These are phyloP conservation scores for Gadus chalcogrammus DNA, from an alignment of 2,113 vertebrate species.

Conservation along the genomic window DNA sequence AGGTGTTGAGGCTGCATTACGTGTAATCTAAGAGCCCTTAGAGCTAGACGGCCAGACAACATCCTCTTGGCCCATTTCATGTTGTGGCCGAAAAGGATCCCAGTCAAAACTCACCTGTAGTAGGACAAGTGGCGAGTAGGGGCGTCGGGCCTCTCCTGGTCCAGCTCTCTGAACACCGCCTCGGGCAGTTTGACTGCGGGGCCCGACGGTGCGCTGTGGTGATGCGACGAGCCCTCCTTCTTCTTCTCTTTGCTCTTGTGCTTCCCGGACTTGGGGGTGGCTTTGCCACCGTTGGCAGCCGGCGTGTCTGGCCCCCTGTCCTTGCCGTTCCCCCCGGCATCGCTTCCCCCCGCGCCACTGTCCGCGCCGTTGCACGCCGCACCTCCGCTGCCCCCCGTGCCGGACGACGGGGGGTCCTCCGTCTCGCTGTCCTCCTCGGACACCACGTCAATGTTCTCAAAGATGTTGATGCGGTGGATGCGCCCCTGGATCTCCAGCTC, in stretches of 20 bases:
- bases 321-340: conserved; percentile 79
- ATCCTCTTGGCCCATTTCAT: too few species aligned
- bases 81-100: too few species aligned
- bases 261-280: conserved; percentile 90
- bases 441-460: conserved; percentile 94
- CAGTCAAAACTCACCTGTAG: conserved; percentile 79
- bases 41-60: too few species aligned
- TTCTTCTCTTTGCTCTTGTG: conserved; percentile 98
- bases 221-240: conserved; percentile 85
- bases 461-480: conserved; percentile 95
- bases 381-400: conserved; percentile 47
- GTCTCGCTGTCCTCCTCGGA: conserved; percentile 92
- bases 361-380: conserved; percentile 68
- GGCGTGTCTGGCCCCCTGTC: conserved; percentile 82
- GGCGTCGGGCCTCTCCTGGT: conserved; percentile 90
- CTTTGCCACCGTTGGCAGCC: conserved; percentile 74
- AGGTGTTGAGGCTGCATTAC: too few species aligned
- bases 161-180: conserved; percentile 92
- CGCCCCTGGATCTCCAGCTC: conserved; percentile 94
- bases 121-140: conserved; percentile 89
- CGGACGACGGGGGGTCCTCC: conserved; percentile 76
- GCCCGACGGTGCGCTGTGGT: conserved; percentile 82
- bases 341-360: conserved; percentile 64
- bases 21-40: too few species aligned
- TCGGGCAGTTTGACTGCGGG: conserved; percentile 92